Evolutionary conservation across 2,797 vertebrate genomes (phyloP).

Genomic region (Channallabes apus): DNA sequence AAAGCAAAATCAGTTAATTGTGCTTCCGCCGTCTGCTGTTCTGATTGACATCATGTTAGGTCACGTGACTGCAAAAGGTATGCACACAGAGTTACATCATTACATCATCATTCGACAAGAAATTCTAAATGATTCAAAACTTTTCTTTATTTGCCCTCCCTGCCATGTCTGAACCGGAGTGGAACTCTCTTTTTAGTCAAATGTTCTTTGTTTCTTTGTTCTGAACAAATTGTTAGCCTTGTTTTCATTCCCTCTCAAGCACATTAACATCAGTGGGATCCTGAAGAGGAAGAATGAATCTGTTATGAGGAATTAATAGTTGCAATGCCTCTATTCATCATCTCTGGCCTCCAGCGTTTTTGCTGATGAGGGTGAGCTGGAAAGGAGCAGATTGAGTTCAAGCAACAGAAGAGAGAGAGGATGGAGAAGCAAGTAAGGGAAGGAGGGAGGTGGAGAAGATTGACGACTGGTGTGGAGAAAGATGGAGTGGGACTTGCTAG

Average conservation of each 20-base stretch:
- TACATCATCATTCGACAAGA: background rate
- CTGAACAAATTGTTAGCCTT: background rate
- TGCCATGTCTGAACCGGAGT: background rate
- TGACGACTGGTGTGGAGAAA: background rate
- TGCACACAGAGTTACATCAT: background rate
- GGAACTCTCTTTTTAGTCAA: background rate
- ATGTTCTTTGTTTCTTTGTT: background rate
- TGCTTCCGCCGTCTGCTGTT: too few species aligned
- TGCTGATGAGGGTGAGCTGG: slow-evolving; percentile 42
- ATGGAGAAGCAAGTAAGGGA: background rate
- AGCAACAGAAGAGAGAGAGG: slow-evolving; percentile 1
- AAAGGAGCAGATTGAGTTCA: slow-evolving; percentile 38
- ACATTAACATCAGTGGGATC: slow-evolving; percentile 43
- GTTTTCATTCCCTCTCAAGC: slow-evolving; percentile 22
- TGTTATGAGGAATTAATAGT: slow-evolving; percentile 55
- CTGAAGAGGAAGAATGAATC: slow-evolving; percentile 49
- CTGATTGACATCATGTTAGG: too few species aligned
- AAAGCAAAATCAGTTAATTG: too few species aligned
- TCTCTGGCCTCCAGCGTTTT: slow-evolving; percentile 51
- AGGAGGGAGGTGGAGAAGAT: slow-evolving; percentile 6
- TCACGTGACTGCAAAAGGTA: background rate
- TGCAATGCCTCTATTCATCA: slow-evolving; percentile 54
- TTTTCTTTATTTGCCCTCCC: background rate
- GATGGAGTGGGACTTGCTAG: slow-evolving; percentile 22
- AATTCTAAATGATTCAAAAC: background rate